Evolutionary conservation across 2,797 vertebrate genomes (phyloP), one percentile per base, ranked within the genome.

Genomic region (Mycteria americana): DNA sequence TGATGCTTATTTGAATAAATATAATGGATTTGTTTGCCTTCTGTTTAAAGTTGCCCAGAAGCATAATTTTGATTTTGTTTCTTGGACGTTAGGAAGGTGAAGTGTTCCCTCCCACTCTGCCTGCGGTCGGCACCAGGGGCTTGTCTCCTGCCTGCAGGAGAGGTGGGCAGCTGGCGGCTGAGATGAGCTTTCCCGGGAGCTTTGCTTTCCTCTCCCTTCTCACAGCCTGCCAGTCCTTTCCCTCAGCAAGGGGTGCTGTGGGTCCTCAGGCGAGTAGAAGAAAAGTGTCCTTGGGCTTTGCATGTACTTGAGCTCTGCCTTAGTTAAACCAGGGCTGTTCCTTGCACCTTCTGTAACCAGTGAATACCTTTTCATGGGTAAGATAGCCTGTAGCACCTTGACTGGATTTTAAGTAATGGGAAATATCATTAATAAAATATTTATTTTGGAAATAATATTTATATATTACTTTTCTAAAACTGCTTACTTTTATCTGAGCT

Each of bases 41-140:
- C 10, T 30, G 21, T 28, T 64, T 48, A 27, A 73, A 54, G 33
- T 31, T 51, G 19, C 53, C 67, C 39, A 18, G 59, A 79, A 83
- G 33, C 35, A 8, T 39, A n/a, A 23, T 12, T 30, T 31, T 43
- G n/a, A 18, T 60, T 67, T 89, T 78, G 28, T 14, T 84, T 21
- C 31, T n/a, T 9, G 8, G 18, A 3, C 4, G 2, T 77, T 18
- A 4, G 35, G 37, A 41, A 48, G 19, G 33, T 23, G 30, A 51
- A 17, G 35, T 17, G 30, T 77, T 74, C 45, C 33, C 37, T 60
- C 33, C 33, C 5, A 5, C 25, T 45, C 33, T 70, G 25, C 46
- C n/a, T 35, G 23, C 1, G 3, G 2, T 45, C 0, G 1, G 28
- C 63, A 10, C 13, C 3, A 2, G 22, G 24, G 33, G 2, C 24